Conservation (phyloP, 2,113 vertebrate genomes). For the Hypomesus transpacificus region DNA sequence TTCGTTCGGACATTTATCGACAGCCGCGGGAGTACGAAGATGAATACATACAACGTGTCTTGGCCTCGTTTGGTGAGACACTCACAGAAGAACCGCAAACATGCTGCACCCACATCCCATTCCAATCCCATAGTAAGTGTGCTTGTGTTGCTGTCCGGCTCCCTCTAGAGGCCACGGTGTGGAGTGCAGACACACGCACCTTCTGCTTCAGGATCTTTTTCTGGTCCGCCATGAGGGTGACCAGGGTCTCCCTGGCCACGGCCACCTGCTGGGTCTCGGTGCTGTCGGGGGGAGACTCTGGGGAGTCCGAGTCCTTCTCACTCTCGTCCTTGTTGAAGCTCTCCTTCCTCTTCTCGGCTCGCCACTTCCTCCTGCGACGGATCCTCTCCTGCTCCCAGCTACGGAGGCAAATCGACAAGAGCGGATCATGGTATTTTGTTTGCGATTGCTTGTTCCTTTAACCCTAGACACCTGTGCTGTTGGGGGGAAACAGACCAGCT, state of each 20-base stretch:
- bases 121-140: too few species aligned
- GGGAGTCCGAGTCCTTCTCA: conserved; percentile 81
- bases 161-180: conserved; percentile 8
- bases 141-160: neutral
- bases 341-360: conserved; percentile 76
- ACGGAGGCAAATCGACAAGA: neutral
- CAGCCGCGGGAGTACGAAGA: too few species aligned
- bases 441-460: too few species aligned
- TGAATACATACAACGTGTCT: too few species aligned
- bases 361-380: conserved; percentile 73
- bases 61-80: too few species aligned
- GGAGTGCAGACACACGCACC: conserved; percentile 55
- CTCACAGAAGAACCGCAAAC: too few species aligned
- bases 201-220: conserved; percentile 79
- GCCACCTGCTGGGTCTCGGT: conserved; percentile 76
- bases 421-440: too few species aligned
- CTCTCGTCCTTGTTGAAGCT: conserved; percentile 77
- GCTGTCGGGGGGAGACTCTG: conserved; percentile 75
- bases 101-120: too few species aligned
- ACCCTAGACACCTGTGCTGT: too few species aligned
- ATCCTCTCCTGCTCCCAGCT: conserved; percentile 87
- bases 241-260: conserved; percentile 76
- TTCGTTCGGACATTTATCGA: too few species aligned
- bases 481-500: too few species aligned
- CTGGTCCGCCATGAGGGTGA: conserved; percentile 75